Percentiles rank a stretch among this genome's conserved stretches.
Evolutionary conservation across 2,797 vertebrate species (phyloP).

Genomic region (Tympanoctomys barrerae): DNA sequence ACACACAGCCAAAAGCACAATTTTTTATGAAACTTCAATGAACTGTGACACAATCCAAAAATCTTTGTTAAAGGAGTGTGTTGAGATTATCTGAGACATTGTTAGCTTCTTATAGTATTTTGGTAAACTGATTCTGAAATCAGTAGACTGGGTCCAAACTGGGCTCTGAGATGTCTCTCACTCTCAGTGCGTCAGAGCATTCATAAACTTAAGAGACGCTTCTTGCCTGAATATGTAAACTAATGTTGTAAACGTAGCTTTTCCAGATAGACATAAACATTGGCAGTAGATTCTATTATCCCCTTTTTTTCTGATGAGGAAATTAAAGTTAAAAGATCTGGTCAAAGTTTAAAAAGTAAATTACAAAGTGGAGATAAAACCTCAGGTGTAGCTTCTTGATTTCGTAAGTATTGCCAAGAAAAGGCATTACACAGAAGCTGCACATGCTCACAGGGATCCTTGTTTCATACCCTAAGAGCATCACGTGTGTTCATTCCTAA

Average conservation of each 20-base stretch:
- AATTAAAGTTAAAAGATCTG: slow-evolving; percentile 32
- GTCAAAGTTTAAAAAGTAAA: slow-evolving; percentile 14
- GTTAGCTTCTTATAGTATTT: not conserved
- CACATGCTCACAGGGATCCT: not conserved
- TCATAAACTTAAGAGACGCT: not conserved
- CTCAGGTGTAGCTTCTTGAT: not conserved
- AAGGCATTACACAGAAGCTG: not conserved
- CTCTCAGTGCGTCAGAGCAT: not conserved
- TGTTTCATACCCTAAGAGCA: not conserved
- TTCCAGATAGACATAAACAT: slow-evolving; percentile 24
- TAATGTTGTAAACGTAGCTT: slow-evolving; percentile 37
- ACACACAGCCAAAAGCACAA: not conserved
- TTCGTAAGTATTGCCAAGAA: slow-evolving; percentile 17
- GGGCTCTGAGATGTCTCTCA: not conserved
- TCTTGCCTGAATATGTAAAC: slow-evolving; percentile 16
- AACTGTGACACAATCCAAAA: not conserved
- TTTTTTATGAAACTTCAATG: not conserved
- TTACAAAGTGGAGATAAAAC: not conserved
- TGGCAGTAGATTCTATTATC: not conserved
- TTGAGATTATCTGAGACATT: not conserved
- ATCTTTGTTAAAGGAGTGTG: not conserved
- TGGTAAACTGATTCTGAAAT: not conserved
- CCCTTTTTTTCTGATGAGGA: slow-evolving; percentile 40
- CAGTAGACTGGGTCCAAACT: not conserved
- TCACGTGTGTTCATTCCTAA: not conserved